Evolutionary conservation across 1,140 invertebrate genomes (phyloP).

Genomic region (Nasonia longicornis): DNA sequence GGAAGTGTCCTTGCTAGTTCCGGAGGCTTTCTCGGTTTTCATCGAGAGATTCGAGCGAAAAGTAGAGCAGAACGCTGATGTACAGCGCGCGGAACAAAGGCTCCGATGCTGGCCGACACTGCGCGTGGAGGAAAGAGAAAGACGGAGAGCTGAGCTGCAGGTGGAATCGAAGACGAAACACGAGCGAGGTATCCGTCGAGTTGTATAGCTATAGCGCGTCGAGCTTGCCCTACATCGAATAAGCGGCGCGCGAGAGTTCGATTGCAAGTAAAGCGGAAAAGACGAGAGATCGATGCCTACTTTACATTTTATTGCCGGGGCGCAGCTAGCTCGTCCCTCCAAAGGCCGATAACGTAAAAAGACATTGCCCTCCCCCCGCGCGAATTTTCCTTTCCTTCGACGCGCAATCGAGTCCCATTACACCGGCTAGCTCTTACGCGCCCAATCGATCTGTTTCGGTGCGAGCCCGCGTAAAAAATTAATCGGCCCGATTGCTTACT

Average conservation of each 20-base stretch:
- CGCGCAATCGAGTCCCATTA: neutral
- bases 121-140: neutral
- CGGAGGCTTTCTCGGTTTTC: constrained; percentile 34
- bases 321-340: constrained; percentile 10
- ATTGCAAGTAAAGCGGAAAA: constrained; percentile 15
- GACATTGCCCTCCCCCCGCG: neutral
- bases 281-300: constrained; percentile 46
- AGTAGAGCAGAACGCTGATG: constrained; percentile 33
- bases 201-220: neutral
- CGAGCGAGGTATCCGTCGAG: constrained; percentile 22
- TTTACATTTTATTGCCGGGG: constrained; percentile 60
- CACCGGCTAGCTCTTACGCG: neutral
- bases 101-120: neutral
- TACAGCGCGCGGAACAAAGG: constrained; percentile 37
- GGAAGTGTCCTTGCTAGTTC: constrained; percentile 31
- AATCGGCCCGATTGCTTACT: neutral
- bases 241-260: neutral
- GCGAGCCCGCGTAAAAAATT: neutral
- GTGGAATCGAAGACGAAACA: constrained; percentile 39
- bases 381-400: constrained; percentile 4
- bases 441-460: neutral
- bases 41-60: neutral
- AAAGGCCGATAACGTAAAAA: constrained; percentile 7
- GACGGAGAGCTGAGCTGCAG: neutral
- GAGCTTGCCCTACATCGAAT: neutral